Base-by-base conservation (phyloP, 2,113 vertebrate genomes). In the Ctenomys sociabilis region DNA sequence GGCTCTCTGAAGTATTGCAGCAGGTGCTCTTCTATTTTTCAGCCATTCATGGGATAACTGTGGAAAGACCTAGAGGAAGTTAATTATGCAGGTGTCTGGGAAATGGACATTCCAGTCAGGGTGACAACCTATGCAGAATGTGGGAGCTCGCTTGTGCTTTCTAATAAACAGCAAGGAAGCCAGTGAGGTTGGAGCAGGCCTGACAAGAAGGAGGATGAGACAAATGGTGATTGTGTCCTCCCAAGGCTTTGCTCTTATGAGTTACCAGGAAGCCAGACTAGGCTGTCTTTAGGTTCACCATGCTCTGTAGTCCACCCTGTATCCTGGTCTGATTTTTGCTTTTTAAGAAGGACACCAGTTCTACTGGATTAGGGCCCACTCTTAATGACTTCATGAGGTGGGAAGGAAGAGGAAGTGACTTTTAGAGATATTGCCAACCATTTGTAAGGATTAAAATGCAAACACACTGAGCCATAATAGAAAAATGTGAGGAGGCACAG, bases 1-100 rank as follows among this genome's bases (percentile, higher is more conserved):
- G 24, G 13, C 35, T 72, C 75, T 91, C 78, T 63, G 75, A 82
- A 84, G 68, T 37, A 68, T 85, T 84, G 66, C 70, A 43, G 77
- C 35, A 63, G 3, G 49, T 61, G 54, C 24, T 10, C 87, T 94
- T 78, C 78, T 57, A 93, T 59, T 80, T 80, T 52, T 87, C 24
- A 43, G 70, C 81, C 80, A 78, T 82, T 91, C 30, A 16, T 66
- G 61, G 24, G 9, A 43, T 37, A 26, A 49, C 22, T 93, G 64
- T 92, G 59, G 63, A 52, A 93, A 93, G 57, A 85, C 21, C 35
- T 40, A 70, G 77, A 90, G 61, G 17, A 91, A 78, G 32, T 63
- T 77, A 95, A 68, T 35, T 68, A 40, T 37, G 85, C 3, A 70
- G 72, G 45, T 91, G 85, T 75, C 66, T 89, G 21, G 45, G 85